Base-by-base conservation (phyloP, 1,140 invertebrate genomes). In the Spodoptera frugiperda region DNA sequence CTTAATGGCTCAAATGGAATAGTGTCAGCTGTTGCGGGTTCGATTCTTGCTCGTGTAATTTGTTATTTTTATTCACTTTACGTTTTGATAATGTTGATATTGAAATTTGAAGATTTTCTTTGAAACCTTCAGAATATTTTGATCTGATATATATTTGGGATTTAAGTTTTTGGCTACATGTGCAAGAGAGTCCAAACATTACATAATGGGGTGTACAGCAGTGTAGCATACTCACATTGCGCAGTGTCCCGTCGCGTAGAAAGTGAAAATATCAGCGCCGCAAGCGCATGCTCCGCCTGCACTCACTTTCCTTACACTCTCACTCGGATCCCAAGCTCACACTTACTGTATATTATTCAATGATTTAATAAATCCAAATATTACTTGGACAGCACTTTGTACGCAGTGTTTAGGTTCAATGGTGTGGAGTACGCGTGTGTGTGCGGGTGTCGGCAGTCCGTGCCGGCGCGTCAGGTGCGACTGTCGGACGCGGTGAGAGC, bases 191-290 rank as follows among this genome's bases (percentile, higher is more conserved):
- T 48, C 44, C 53, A 57, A 57, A 71, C 76, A 65, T 85, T 84
- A 83, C 84, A 80, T 79, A 87, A 84, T n/a, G 21, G 72, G 72
- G 51, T 25, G 25, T 15, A 57, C 70, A 74, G 46, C 15, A 49
- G 63, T 25, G 33, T 30, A 67, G 44, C 48, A 77, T 61, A 78
- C 87, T 89, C 77, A 89, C 88, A 86, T 84, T 79, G 83, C 63
- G 75, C 63, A 82, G 78, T 85, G 89, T 87, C 85, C 86, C 87
- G 85, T 84, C 83, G 78, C 78, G 78, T 89, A 87, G 89, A 90
- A 90, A 91, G 88, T 89, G 88, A 90, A 89, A 88, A 82, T 78
- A 81, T 59, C 57, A 63, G 83, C 83, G 84, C 81, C 82, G 80
- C 84, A 79, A 79, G 87, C 87, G 86, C 87, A 85, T 83, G 72